Evolutionary conservation across 23 tunicate species (phyloP).

Genomic region (Oikopleura dioica): DNA sequence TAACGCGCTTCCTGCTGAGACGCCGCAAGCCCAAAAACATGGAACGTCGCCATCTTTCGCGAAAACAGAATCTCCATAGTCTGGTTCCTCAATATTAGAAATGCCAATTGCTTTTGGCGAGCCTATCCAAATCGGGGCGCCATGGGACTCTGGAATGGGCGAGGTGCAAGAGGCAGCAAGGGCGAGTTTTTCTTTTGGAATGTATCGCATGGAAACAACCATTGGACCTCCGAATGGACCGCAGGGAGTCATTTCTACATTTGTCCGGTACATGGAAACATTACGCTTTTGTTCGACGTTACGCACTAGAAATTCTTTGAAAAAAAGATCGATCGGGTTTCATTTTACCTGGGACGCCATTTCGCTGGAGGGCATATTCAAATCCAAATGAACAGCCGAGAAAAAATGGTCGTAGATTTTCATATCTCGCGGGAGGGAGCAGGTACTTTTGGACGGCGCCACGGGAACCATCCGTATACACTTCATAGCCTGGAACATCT

Average conservation of each 20-base stretch:
- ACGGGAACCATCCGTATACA: background rate
- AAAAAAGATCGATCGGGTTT: too few relatives aligned
- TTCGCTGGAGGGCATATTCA: background rate
- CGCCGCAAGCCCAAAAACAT: constrained; percentile 11
- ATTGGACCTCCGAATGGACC: constrained; percentile 7
- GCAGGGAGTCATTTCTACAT: background rate
- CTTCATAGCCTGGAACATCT: background rate
- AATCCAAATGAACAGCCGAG: background rate
- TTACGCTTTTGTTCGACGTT: background rate
- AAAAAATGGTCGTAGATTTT: background rate
- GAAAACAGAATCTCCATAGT: background rate
- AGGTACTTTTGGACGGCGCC: background rate
- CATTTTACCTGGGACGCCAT: too few relatives aligned
- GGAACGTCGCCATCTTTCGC: background rate
- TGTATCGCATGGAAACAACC: constrained; percentile 3
- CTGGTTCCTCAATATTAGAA: background rate
- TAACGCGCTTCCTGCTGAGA: background rate
- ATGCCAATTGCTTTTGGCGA: background rate
- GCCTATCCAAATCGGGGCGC: constrained; percentile 10
- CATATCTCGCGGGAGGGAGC: background rate
- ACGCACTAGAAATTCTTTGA: background rate
- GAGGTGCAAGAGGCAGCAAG: background rate
- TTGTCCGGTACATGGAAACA: background rate
- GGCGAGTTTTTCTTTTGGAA: background rate
- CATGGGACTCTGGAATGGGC: constrained; percentile 3